A percentile compares a stretch with the other conserved stretches of the same genome.
phyloP scores from a whole-genome alignment of 2,888 invertebrate species.

The Metacarcinus magister region DNA sequence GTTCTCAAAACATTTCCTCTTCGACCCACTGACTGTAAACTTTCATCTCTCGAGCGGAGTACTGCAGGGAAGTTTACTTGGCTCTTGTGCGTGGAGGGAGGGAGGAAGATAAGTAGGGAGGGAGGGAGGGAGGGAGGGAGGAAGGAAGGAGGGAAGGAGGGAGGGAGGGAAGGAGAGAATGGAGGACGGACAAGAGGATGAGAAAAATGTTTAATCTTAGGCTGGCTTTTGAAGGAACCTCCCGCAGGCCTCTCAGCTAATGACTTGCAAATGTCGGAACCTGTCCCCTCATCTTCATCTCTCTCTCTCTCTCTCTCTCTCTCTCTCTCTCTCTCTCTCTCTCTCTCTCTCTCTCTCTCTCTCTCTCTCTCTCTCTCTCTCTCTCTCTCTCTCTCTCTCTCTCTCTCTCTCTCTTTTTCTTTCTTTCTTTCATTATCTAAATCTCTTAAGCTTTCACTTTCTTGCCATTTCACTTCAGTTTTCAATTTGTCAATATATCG shows the following conservation, averaged over 20 bases:
- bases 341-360: conserved; percentile 43
- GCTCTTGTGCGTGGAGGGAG: neutral
- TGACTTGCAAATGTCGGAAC: conserved; percentile 29
- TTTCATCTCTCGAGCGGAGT: neutral
- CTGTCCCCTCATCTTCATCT: neutral
- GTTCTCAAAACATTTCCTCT: neutral
- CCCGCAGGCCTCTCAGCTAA: conserved; percentile 28
- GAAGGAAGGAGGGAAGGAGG: neutral
- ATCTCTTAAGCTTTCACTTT: too few species aligned
- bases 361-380: conserved; percentile 3
- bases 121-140: neutral
- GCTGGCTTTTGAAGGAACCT: neutral
- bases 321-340: conserved; percentile 46
- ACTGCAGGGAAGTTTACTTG: neutral
- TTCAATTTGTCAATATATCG: too few species aligned
- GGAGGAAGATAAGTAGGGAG: neutral
- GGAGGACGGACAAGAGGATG: neutral
- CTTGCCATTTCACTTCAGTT: too few species aligned
- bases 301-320: conserved; percentile 10
- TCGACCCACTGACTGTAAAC: neutral
- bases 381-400: neutral
- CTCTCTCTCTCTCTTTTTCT: neutral
- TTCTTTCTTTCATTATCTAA: neutral
- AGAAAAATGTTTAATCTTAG: neutral
- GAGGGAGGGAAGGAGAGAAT: neutral